A percentile compares a stretch with the other conserved stretches of the same genome.
phyloP scores from a whole-genome alignment of 92 coral and sea anemone species.

The Isaurus tuberculatus region DNA sequence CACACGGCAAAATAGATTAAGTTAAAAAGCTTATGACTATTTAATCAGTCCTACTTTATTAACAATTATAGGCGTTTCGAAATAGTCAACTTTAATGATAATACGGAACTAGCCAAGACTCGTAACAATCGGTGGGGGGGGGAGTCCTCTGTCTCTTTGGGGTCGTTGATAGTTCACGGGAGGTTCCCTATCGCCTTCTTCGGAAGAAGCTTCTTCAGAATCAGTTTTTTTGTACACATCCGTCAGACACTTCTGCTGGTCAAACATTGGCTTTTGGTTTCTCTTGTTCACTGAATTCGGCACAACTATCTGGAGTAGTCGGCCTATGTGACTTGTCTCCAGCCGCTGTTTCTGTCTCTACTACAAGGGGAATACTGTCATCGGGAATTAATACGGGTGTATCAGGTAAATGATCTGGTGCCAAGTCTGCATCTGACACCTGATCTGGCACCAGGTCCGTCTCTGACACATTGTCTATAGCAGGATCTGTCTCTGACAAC shows the following conservation, averaged over 20 bases:
- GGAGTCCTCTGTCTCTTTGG: constrained; percentile 25
- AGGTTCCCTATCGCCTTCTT: not conserved
- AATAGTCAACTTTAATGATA: not conserved
- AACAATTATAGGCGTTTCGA: no score
- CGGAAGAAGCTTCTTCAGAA: not conserved
- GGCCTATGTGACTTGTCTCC: not conserved
- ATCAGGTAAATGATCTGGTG: not conserved
- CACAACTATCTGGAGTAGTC: constrained; percentile 4
- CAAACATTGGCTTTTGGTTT: constrained; percentile 2
- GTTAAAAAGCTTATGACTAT: no score
- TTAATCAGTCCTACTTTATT: no score
- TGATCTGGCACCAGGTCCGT: not conserved
- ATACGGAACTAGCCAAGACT: constrained; percentile 5
- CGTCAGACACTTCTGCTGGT: constrained; percentile 7
- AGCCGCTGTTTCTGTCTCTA: not conserved
- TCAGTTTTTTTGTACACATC: not conserved
- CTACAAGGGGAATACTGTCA: constrained; percentile 13
- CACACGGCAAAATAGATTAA: no score
- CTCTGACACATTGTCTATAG: not conserved
- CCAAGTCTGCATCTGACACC: constrained; percentile 2
- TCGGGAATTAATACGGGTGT: not conserved
- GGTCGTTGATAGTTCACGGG: not conserved
- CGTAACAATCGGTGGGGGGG: constrained; percentile 2
- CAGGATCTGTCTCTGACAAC: not conserved
- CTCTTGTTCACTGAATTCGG: constrained; percentile 5